phyloP scores from a whole-genome alignment of 2,888 invertebrate genomes.

The Girardia tigrina region DNA sequence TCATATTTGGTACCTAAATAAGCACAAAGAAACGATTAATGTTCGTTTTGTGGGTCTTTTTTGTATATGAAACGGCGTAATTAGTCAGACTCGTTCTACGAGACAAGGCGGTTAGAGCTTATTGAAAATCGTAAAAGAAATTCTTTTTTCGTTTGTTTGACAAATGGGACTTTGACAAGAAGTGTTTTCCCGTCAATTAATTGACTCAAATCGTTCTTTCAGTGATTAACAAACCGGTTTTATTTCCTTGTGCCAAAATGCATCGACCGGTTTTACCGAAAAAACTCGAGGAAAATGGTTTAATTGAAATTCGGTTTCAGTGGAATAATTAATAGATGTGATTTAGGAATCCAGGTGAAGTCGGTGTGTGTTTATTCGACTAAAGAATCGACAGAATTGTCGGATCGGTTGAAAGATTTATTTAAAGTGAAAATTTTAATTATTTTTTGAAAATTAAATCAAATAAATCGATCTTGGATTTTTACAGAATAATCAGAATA shows the following conservation, averaged over 20 bases:
- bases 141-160: too few relatives aligned
- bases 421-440: slow-evolving; percentile 11
- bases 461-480: neutral
- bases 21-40: too few relatives aligned
- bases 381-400: slow-evolving; percentile 27
- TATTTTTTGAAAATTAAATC: neutral
- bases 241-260: slow-evolving; percentile 3
- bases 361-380: slow-evolving; percentile 25
- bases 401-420: slow-evolving; percentile 21
- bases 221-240: too few relatives aligned
- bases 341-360: slow-evolving; percentile 26
- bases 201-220: too few relatives aligned
- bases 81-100: too few relatives aligned
- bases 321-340: neutral
- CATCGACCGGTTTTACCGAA: neutral
- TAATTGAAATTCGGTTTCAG: neutral
- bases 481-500: neutral
- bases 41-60: too few relatives aligned
- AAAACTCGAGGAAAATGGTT: slow-evolving; percentile 3
- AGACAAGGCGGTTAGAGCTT: too few relatives aligned
- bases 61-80: too few relatives aligned
- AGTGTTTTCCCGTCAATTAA: too few relatives aligned
- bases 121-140: too few relatives aligned
- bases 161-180: too few relatives aligned
- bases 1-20: too few relatives aligned